These are phyloP conservation scores for Bryconaethiops microstoma DNA, from an alignment of 2,797 vertebrate species.

Conservation along the genomic window DNA sequence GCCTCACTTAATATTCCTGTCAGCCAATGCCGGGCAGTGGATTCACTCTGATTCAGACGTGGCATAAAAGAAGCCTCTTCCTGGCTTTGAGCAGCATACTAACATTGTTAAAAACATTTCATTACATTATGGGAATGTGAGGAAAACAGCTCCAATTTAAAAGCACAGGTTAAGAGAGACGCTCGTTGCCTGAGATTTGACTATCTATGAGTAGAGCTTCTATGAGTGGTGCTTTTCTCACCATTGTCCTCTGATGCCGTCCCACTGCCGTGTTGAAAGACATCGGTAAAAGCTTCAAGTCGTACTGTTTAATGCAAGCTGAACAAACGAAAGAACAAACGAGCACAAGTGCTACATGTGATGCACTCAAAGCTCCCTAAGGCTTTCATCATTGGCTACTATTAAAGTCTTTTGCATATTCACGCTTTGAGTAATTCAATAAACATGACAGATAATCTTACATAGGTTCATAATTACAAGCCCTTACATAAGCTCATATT, in stretches of 20 bases:
- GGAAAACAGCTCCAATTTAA: conserved; percentile 62
- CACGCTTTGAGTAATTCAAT: not conserved
- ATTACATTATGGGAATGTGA: conserved; percentile 71
- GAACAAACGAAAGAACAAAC: conserved; percentile 15
- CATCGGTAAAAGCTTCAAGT: not conserved
- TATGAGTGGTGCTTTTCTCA: not conserved
- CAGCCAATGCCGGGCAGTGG: conserved; percentile 76
- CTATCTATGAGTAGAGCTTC: conserved; percentile 12
- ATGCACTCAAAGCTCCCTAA: not conserved
- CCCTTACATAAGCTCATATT: no score
- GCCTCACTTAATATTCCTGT: conserved; percentile 87
- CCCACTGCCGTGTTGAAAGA: conserved; percentile 10
- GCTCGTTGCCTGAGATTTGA: conserved; percentile 53
- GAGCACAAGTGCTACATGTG: not conserved
- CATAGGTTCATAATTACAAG: not conserved
- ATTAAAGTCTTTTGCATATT: not conserved
- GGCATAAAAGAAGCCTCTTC: conserved; percentile 71
- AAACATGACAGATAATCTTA: not conserved
- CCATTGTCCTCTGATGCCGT: conserved; percentile 5
- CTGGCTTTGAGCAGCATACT: conserved; percentile 76
- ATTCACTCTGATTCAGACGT: conserved; percentile 77
- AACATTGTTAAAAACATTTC: conserved; percentile 82
- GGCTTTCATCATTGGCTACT: not conserved
- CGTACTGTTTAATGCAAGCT: conserved; percentile 9
- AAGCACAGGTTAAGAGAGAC: conserved; percentile 65